Base-by-base conservation (phyloP, 2,888 invertebrate genomes). In the Perizoma flavofasciatum region DNA sequence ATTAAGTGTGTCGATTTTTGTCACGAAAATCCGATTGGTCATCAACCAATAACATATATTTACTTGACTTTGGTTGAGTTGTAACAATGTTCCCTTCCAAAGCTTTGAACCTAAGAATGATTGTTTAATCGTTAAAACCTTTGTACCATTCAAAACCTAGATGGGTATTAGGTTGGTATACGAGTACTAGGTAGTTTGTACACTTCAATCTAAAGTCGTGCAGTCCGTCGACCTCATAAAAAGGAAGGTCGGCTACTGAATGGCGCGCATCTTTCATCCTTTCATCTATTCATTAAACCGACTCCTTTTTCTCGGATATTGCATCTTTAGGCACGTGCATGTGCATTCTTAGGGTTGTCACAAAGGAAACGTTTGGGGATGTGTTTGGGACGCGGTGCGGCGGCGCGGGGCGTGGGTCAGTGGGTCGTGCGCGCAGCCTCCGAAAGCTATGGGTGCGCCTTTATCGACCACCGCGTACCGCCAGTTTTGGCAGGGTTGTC, bases 381-480 rank as follows among this genome's bases (percentile, higher is more conserved):
- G 74, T 77, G 73, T 77, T 76, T 78, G 73, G 75, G 71, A 73
- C 72, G 73, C 52, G 85, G 83, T 71, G 72, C 55, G 85, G 83
- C 86, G n/a, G n/a, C n/a, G n/a, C n/a, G n/a, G n/a, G n/a, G n/a
- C n/a, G n/a, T 85, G 89, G 94, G 94, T 94, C 93, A 94, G 93
- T 94, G 93, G 94, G 94, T 94, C 94, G 93, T 83, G 83, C 92
- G 92, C 93, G 92, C 93, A 93, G 92, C 89, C 87, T 92, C 91
- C 89, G 78, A 75, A 79, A 82, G 82, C 81, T 81, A 83, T 83
- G 85, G 83, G 85, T 86, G 90, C 89, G 86, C 83, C 91, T 90
- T 79, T 92, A 92, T 92, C 88, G 93, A 92, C 87, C 22, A 22
- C 22, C 92, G 92, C 82, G 73, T 80, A 81, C 69, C 86, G 84